Percentiles rank a stretch among this genome's conserved stretches.
phyloP scores from a whole-genome alignment of 2,797 vertebrate species.

The Anolis apletophallus region DNA sequence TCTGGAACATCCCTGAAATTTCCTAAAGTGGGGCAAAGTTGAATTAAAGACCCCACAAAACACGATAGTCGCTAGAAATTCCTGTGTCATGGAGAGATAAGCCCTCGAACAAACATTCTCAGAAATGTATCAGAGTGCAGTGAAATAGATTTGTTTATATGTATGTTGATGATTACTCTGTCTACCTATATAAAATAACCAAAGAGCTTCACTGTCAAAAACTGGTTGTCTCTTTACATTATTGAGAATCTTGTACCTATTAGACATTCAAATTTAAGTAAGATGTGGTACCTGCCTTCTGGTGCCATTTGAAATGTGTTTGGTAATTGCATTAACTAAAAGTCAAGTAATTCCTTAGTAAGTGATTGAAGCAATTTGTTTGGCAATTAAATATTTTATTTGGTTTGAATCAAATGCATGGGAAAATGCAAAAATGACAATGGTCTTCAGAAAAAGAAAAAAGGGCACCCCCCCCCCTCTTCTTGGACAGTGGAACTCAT shows the following conservation, averaged over 20 bases:
- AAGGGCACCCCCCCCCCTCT: background rate
- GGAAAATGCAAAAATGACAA: background rate
- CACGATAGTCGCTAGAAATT: too few species aligned
- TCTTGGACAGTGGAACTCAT: conserved; percentile 13
- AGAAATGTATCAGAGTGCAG: background rate
- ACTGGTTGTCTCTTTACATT: background rate
- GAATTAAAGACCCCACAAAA: too few species aligned
- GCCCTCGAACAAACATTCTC: too few species aligned
- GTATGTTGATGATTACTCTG: background rate
- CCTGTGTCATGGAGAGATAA: too few species aligned
- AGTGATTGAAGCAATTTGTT: background rate
- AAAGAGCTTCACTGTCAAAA: background rate
- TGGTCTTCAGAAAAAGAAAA: background rate
- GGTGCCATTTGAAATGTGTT: too few species aligned
- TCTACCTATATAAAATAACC: background rate
- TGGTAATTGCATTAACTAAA: background rate
- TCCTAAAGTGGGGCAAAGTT: too few species aligned
- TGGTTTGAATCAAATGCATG: background rate
- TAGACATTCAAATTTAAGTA: background rate
- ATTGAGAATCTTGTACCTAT: background rate
- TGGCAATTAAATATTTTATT: background rate
- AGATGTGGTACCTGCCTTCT: too few species aligned
- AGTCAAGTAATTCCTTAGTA: background rate
- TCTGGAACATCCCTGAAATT: too few species aligned
- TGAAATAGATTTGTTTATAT: background rate